These are phyloP conservation scores for Stenodera caucasica DNA, from an alignment of 2,888 invertebrate species.

Conservation along the genomic window DNA sequence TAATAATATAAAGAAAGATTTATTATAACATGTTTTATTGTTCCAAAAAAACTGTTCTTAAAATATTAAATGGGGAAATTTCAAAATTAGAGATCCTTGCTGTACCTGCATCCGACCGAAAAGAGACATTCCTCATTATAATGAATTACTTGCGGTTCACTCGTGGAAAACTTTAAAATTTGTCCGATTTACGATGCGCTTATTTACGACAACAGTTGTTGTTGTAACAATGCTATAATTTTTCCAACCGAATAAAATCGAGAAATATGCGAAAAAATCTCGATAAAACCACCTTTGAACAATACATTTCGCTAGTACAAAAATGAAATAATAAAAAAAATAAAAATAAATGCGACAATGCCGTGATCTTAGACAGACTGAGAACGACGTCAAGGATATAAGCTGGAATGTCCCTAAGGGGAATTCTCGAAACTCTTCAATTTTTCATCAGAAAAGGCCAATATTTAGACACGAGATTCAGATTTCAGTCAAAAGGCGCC, in stretches of 20 bases:
- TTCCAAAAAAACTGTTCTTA: slow-evolving; percentile 51
- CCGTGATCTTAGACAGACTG: slow-evolving; percentile 24
- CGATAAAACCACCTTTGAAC: background rate
- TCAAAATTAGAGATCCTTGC: slow-evolving; percentile 52
- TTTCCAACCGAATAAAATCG: background rate
- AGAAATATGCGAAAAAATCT: background rate
- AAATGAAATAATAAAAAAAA: slow-evolving; percentile 9
- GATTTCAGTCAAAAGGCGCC: slow-evolving; percentile 14
- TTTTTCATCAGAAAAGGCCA: slow-evolving; percentile 30
- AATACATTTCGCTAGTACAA: too few relatives aligned
- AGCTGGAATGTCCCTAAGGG: slow-evolving; percentile 18
- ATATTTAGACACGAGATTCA: slow-evolving; percentile 23
- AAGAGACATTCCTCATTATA: slow-evolving; percentile 49
- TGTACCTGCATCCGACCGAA: slow-evolving; percentile 41
- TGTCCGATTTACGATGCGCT: slow-evolving; percentile 46
- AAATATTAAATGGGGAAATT: slow-evolving; percentile 39
- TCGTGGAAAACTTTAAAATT: slow-evolving; percentile 18
- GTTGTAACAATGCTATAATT: background rate
- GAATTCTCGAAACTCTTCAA: slow-evolving; percentile 29
- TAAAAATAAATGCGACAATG: slow-evolving; percentile 11
- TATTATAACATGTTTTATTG: slow-evolving; percentile 53
- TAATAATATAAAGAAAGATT: slow-evolving; percentile 46
- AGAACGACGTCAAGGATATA: slow-evolving; percentile 15
- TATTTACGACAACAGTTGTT: slow-evolving; percentile 39
- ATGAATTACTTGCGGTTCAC: slow-evolving; percentile 50